Evolutionary conservation across 2,113 vertebrate genomes (phyloP).

Genomic region (Leptodactylus fuscus): DNA sequence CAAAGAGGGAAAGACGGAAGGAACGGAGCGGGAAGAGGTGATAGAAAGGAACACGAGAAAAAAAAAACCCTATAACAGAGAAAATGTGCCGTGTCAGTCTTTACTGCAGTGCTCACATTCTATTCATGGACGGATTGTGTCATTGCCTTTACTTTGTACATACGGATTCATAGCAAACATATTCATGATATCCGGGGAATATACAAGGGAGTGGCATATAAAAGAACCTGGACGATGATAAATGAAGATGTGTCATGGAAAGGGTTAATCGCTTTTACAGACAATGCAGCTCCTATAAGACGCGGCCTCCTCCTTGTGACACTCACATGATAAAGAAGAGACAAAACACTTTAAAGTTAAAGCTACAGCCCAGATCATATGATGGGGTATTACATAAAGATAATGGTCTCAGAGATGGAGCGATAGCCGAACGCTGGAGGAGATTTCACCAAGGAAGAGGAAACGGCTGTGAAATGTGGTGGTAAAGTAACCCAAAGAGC

Average conservation of each 20-base stretch:
- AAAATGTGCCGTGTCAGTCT: too few species aligned
- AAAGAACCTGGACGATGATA: too few species aligned
- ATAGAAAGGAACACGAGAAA: not conserved
- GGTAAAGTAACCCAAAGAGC: not conserved
- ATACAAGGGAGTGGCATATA: too few species aligned
- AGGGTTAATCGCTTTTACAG: not conserved
- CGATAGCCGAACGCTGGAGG: not conserved
- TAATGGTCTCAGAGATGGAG: not conserved
- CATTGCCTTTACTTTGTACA: too few species aligned
- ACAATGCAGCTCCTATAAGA: not conserved
- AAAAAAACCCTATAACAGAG: too few species aligned
- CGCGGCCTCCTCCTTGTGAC: not conserved
- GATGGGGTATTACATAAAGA: not conserved
- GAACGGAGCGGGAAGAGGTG: too few species aligned
- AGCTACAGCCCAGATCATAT: slow-evolving; percentile 16
- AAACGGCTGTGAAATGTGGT: not conserved
- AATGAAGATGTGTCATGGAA: not conserved
- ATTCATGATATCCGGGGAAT: too few species aligned
- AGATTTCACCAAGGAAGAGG: not conserved
- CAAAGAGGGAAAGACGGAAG: not conserved
- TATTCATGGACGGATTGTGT: too few species aligned
- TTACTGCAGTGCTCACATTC: too few species aligned
- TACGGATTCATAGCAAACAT: too few species aligned
- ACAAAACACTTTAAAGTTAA: not conserved
- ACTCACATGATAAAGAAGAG: slow-evolving; percentile 29